A percentile compares a stretch with the other conserved stretches of the same genome.
Conservation (phyloP, 2,888 invertebrate genomes). For the Eilema griseolum region DNA sequence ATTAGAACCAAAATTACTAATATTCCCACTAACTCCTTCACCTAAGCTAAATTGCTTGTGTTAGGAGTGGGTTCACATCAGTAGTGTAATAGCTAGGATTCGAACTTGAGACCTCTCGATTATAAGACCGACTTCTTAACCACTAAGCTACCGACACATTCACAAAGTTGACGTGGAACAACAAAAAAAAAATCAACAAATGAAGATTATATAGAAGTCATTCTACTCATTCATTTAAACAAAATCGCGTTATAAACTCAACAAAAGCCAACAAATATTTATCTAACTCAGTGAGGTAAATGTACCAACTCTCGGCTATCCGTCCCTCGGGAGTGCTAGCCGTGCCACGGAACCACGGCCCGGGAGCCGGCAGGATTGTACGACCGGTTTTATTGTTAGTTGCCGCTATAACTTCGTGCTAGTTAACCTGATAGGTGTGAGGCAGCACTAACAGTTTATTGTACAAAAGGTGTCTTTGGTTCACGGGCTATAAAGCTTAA, state of each 20-base stretch:
- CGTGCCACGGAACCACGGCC: slow-evolving; percentile 50
- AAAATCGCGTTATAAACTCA: slow-evolving; percentile 16
- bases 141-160: no score
- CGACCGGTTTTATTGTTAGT: slow-evolving; percentile 60
- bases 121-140: no score
- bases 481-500: neutral
- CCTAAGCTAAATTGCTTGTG: no score
- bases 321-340: slow-evolving; percentile 54
- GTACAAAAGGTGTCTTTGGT: slow-evolving; percentile 20
- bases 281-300: slow-evolving; percentile 41
- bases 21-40: no score
- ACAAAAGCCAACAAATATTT: slow-evolving; percentile 44
- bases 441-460: slow-evolving; percentile 45
- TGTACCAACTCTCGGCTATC: slow-evolving; percentile 41
- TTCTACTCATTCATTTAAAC: slow-evolving; percentile 13
- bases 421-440: slow-evolving; percentile 60
- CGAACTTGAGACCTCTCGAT: no score
- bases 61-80: no score
- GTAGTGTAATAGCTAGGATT: no score
- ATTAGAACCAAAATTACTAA: no score
- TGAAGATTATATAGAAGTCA: neutral
- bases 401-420: slow-evolving; percentile 51
- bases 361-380: slow-evolving; percentile 50
- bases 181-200: no score
- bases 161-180: no score